Percentiles rank a stretch among this genome's conserved stretches.
Evolutionary conservation across 1,140 invertebrate genomes (phyloP).

Genomic region (Scaptomyza graminum): DNA sequence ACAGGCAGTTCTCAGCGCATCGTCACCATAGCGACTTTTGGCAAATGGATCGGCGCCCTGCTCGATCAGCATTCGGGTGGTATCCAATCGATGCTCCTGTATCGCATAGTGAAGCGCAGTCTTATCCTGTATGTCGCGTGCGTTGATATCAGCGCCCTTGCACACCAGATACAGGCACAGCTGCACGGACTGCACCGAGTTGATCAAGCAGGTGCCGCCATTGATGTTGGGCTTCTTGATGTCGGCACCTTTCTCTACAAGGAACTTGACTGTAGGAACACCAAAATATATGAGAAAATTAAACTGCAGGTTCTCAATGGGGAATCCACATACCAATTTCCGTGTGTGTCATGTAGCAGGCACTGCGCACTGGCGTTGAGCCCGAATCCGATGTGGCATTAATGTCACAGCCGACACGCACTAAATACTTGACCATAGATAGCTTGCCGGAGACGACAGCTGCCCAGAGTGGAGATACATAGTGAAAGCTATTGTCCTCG

Average conservation of each 20-base stretch:
- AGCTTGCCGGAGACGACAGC: conserved; percentile 94
- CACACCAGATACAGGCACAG: conserved; percentile 92
- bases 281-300: not conserved
- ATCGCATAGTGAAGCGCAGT: conserved; percentile 97
- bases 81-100: conserved; percentile 94
- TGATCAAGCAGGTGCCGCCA: conserved; percentile 96
- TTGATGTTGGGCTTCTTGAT: conserved; percentile 94
- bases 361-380: conserved; percentile 93
- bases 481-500: conserved; percentile 90
- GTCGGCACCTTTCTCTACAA: conserved; percentile 93
- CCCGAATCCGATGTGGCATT: conserved; percentile 94
- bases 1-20: conserved; percentile 95
- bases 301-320: not conserved
- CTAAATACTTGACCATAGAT: conserved; percentile 90
- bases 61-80: conserved; percentile 91
- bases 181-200: conserved; percentile 93
- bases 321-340: conserved; percentile 86
- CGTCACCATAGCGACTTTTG: conserved; percentile 92
- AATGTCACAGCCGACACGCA: conserved; percentile 92
- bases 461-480: conserved; percentile 96
- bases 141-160: conserved; percentile 92
- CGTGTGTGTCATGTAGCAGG: conserved; percentile 96
- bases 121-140: conserved; percentile 94
- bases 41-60: conserved; percentile 92
- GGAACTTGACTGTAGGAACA: conserved; percentile 87